phyloP scores from a whole-genome alignment of 2,113 vertebrate species.

The Neotragus moschatus region DNA sequence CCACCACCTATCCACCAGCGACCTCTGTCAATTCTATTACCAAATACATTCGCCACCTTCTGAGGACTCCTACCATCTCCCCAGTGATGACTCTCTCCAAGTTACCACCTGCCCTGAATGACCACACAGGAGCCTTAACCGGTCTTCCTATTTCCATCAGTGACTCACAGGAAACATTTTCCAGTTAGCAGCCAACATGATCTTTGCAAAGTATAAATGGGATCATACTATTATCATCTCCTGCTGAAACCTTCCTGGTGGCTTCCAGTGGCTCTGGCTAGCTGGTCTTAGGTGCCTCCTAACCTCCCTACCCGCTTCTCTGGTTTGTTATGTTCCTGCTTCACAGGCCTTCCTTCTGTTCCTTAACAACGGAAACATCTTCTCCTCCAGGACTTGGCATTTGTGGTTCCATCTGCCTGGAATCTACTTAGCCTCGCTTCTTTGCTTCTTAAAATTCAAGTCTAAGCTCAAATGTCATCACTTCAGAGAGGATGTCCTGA shows the following conservation, averaged over 20 bases:
- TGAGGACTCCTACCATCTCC: not conserved
- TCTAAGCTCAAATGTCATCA: not conserved
- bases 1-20: not conserved
- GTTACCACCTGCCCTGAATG: not conserved
- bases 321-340: not conserved
- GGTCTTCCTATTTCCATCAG: not conserved
- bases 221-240: fast-evolving
- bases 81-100: not conserved
- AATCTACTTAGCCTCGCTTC: not conserved
- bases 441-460: slow-evolving; percentile 2
- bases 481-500: not conserved
- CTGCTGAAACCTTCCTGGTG: not conserved
- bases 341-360: not conserved
- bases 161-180: not conserved
- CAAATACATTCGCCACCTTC: not conserved
- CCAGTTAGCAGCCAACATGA: not conserved
- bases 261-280: not conserved
- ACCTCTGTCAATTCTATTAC: not conserved
- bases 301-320: not conserved
- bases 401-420: not conserved
- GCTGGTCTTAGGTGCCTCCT: not conserved
- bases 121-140: not conserved
- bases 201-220: not conserved
- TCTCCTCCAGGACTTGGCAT: not conserved
- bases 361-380: not conserved